Evolutionary conservation across 2,113 vertebrate species (phyloP).

Genomic region (Loxodonta africana): DNA sequence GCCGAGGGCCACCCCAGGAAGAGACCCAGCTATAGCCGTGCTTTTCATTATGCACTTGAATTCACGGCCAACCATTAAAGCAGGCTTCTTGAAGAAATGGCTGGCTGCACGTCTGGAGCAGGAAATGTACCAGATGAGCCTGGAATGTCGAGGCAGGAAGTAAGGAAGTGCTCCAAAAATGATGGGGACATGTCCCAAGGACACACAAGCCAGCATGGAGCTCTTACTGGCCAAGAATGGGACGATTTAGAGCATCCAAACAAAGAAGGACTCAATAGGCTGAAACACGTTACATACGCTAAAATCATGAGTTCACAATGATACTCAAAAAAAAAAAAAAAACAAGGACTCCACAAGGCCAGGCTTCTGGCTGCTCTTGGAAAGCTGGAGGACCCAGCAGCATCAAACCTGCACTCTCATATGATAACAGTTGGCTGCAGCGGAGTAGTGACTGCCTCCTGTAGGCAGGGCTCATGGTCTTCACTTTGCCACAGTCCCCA

Average conservation of each 20-base stretch:
- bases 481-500: not conserved
- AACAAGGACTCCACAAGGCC: not conserved
- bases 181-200: not conserved
- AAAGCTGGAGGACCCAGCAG: too few relatives aligned
- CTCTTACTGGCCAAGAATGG: not conserved
- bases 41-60: fast-evolving
- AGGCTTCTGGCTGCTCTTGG: not conserved
- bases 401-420: not conserved
- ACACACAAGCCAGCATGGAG: fast-evolving
- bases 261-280: not conserved
- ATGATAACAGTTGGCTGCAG: fast-evolving
- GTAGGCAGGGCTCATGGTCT: too few relatives aligned
- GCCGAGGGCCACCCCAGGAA: not conserved
- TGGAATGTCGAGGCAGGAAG: not conserved
- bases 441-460: fast-evolving
- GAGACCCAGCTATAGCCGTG: fast-evolving
- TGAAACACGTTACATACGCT: not conserved
- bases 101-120: not conserved
- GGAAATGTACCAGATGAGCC: not conserved
- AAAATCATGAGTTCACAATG: not conserved
- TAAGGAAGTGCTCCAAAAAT: fast-evolving
- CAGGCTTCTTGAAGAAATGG: not conserved
- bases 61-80: not conserved
- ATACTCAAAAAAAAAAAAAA: not conserved
- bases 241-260: not conserved